Evolutionary conservation across 2,797 vertebrate species (phyloP), one percentile per base, ranked within the genome.

Genomic region (Smutsia temminckii): DNA sequence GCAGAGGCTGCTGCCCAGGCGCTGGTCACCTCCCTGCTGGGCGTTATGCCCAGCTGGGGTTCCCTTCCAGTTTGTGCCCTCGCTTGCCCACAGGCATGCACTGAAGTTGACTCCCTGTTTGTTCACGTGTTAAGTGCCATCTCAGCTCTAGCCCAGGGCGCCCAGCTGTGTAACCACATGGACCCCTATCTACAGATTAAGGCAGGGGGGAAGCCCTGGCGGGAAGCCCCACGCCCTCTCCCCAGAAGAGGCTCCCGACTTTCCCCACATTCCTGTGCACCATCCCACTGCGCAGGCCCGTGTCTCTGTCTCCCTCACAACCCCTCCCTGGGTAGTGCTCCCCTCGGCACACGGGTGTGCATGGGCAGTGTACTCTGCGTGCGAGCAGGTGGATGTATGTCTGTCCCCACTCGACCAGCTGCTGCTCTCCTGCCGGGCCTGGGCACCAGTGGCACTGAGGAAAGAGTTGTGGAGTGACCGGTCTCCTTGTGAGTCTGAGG

Each of bases 1-100:
- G 46, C 10, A 46, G 10, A 46, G 46, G 46, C 46, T 46, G 46
- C 46, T 46, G 89, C 2, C 53, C 0, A 0, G 4, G 0, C 59
- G 21, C 23, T 1, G 51, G 21, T 23, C 21, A 13, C 42, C 37
- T 17, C 20, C 21, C 27, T 40, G 12, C 6, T 2, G 0, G 10
- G 7, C 2, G 7, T 29, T 4, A 0, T 18, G 17, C 72, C 9
- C 3, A 0, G 29, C 46, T 4, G 1, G 27, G 80, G 29, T 8
- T 20, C 42, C 29, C 71, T 55, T 59, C 29, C 11, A 2, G 13
- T 1, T 2, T 0, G 29, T 0, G 6, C 66, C n/a, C 29, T 7
- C 10, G 42, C 57, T 18, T 27, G 17, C 23, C 57, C 53, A 4
- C 29, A 2, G 37, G 42, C 53, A 32, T 61, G 17, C 37, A 0